These are phyloP conservation scores for Balaeniceps rex DNA, from an alignment of 2,113 vertebrate genomes.

Conservation along the genomic window DNA sequence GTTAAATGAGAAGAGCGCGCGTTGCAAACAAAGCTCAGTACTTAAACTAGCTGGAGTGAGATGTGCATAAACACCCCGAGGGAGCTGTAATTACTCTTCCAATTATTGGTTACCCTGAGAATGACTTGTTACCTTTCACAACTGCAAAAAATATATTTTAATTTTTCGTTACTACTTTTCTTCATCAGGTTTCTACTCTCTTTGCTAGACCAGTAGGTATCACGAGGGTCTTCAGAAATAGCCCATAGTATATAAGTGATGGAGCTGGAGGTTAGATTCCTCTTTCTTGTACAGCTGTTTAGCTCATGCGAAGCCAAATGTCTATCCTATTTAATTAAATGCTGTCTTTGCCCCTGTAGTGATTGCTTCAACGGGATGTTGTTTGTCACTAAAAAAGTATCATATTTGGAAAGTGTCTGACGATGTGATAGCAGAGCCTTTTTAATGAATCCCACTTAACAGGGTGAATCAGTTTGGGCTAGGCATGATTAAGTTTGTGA, in stretches of 20 bases:
- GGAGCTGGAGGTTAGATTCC: not conserved
- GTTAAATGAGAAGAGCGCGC: not conserved
- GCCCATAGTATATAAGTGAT: rapidly evolving
- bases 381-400: not conserved
- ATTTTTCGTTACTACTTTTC: not conserved
- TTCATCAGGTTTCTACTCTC: not conserved
- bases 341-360: not conserved
- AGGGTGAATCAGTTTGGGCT: conserved; percentile 33
- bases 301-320: not conserved
- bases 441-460: conserved; percentile 45
- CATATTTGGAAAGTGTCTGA: not conserved
- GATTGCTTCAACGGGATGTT: not conserved
- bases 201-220: not conserved
- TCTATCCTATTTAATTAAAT: not conserved
- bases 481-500: conserved; percentile 56
- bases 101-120: not conserved
- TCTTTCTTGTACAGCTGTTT: not conserved
- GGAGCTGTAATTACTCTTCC: not conserved
- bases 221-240: not conserved
- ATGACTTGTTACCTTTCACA: not conserved
- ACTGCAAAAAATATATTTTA: not conserved
- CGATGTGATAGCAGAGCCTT: not conserved
- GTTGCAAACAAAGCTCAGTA: rapidly evolving
- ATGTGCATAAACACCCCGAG: not conserved
- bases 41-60: not conserved